These are phyloP conservation scores for Piaya cayana DNA, from an alignment of 2,113 vertebrate species.

Conservation along the genomic window DNA sequence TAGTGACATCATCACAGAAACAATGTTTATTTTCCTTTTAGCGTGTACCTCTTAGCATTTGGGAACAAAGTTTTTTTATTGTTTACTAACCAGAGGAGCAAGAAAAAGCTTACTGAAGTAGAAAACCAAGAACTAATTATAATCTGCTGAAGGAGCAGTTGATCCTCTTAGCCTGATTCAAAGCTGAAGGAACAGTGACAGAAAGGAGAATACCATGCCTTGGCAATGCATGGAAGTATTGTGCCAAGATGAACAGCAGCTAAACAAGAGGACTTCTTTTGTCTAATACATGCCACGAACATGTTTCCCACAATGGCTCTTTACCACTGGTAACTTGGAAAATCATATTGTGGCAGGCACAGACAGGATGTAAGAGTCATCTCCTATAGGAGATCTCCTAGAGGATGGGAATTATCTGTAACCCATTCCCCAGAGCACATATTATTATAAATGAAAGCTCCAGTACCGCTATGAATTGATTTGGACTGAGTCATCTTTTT, in stretches of 20 bases:
- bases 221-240: neutral
- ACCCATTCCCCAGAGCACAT: neutral
- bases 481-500: neutral
- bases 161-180: neutral
- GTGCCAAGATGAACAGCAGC: neutral
- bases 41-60: neutral
- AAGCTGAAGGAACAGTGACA: neutral
- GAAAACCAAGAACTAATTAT: neutral
- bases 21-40: neutral
- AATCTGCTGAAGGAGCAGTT: neutral
- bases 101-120: neutral
- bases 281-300: fast-evolving
- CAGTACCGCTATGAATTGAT: neutral
- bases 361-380: neutral
- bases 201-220: neutral
- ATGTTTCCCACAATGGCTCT: neutral
- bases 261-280: neutral
- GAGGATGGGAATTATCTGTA: neutral
- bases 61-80: neutral
- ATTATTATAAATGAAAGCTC: neutral
- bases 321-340: neutral
- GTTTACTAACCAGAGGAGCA: neutral
- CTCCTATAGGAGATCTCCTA: neutral
- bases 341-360: neutral
- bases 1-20: neutral